These are phyloP conservation scores for Ormia ochracea DNA, from an alignment of 2,888 invertebrate genomes.

Conservation along the genomic window DNA sequence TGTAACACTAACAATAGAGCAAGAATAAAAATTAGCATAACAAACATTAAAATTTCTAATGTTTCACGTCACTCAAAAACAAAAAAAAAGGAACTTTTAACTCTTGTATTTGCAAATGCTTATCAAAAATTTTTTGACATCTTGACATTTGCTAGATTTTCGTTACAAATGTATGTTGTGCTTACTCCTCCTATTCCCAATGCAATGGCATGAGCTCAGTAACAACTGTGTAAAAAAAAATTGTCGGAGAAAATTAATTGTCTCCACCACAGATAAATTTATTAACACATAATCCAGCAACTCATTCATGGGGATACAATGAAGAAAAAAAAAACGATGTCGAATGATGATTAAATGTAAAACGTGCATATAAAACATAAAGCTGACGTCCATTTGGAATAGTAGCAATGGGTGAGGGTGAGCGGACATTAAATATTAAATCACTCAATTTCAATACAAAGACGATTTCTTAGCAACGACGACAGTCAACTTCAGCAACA, in stretches of 20 bases:
- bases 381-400: constrained; percentile 38
- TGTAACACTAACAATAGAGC: background rate
- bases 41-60: constrained; percentile 71
- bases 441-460: constrained; percentile 20
- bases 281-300: constrained; percentile 40
- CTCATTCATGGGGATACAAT: constrained; percentile 52
- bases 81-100: too few relatives aligned
- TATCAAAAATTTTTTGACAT: constrained; percentile 63
- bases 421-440: constrained; percentile 42
- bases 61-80: constrained; percentile 73
- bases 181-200: background rate
- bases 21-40: constrained; percentile 65
- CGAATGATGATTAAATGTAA: constrained; percentile 48
- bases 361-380: constrained; percentile 35
- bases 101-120: constrained; percentile 56
- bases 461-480: constrained; percentile 37
- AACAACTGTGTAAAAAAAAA: background rate
- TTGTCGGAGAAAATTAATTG: constrained; percentile 6
- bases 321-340: constrained; percentile 16
- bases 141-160: constrained; percentile 62
- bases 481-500: constrained; percentile 32
- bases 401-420: constrained; percentile 32
- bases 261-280: constrained; percentile 28
- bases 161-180: background rate
- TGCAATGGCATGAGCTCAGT: background rate